Evolutionary conservation across 2,888 invertebrate species (phyloP).

Genomic region (Caenorhabditis sinica): DNA sequence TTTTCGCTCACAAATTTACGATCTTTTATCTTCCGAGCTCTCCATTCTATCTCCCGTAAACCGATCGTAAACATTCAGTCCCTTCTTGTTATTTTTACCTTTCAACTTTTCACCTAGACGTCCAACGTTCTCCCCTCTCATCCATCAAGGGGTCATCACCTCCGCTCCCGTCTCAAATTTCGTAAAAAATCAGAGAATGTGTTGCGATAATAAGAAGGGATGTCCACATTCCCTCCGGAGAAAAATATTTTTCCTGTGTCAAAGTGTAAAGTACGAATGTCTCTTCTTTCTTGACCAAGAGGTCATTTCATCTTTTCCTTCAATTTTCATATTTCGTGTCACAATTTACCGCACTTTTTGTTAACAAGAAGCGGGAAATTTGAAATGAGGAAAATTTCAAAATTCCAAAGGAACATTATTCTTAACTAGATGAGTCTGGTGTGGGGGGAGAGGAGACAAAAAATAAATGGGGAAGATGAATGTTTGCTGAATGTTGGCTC

Average conservation of each 20-base stretch:
- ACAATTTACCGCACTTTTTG: too few species aligned
- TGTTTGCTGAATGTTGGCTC: background rate
- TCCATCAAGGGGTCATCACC: slow-evolving; percentile 44
- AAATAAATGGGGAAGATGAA: slow-evolving; percentile 5
- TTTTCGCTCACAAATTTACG: slow-evolving; percentile 20
- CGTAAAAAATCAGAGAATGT: slow-evolving; percentile 53
- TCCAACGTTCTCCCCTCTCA: background rate
- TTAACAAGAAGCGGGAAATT: too few species aligned
- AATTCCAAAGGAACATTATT: slow-evolving; percentile 1
- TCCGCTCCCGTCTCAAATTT: slow-evolving; percentile 54
- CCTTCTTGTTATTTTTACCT: slow-evolving; percentile 35
- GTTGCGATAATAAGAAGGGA: slow-evolving; percentile 1
- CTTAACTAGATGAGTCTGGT: slow-evolving; percentile 1
- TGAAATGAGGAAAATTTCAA: background rate
- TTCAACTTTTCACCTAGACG: slow-evolving; percentile 16
- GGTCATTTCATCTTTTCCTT: too few species aligned
- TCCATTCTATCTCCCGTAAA: too few species aligned
- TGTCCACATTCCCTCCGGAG: background rate
- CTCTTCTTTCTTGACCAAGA: too few species aligned
- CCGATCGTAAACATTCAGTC: slow-evolving; percentile 23
- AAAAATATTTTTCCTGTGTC: slow-evolving; percentile 10
- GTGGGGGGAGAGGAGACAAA: too few species aligned
- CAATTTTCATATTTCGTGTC: too few species aligned
- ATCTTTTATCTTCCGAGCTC: background rate
- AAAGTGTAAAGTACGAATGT: slow-evolving; percentile 32